phyloP scores from a whole-genome alignment of 2,888 invertebrate species.

The Athrips mouffetella region DNA sequence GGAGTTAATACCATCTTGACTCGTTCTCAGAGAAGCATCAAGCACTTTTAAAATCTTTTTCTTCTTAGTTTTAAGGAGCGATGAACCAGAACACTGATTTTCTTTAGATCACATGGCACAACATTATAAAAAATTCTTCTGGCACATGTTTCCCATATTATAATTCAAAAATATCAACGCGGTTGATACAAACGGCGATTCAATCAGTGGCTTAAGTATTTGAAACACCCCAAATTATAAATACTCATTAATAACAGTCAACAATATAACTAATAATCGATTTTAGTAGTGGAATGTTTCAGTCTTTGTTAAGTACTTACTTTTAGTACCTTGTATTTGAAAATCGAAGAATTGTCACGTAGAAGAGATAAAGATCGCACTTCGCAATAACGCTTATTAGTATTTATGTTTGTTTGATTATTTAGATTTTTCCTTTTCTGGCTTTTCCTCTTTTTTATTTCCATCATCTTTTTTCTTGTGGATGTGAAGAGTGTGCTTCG shows the following conservation, averaged over 20 bases:
- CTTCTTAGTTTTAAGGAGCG: too few relatives aligned
- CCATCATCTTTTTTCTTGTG: constrained; percentile 63
- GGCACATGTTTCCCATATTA: constrained; percentile 3
- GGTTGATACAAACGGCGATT: background rate
- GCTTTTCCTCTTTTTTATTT: constrained; percentile 52
- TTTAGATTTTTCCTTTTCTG: constrained; percentile 48
- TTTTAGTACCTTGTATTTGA: constrained; percentile 32
- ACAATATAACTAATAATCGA: background rate
- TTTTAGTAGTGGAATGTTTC: constrained; percentile 60
- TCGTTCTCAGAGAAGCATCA: too few relatives aligned
- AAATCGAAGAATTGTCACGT: background rate
- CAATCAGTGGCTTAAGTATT: too few relatives aligned
- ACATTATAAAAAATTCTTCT: too few relatives aligned
- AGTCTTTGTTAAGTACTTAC: constrained; percentile 69
- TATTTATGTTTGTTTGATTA: background rate
- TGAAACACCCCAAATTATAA: constrained; percentile 7
- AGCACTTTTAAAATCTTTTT: too few relatives aligned
- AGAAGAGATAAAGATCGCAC: background rate
- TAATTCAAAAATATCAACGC: background rate
- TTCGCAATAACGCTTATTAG: background rate
- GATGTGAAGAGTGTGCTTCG: constrained; percentile 61
- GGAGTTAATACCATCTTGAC: too few relatives aligned
- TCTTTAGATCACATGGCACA: constrained; percentile 10
- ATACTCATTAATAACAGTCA: background rate
- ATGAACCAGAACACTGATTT: too few relatives aligned